phyloP scores from a whole-genome alignment of 1,140 invertebrate species.

The Aethina tumida region DNA sequence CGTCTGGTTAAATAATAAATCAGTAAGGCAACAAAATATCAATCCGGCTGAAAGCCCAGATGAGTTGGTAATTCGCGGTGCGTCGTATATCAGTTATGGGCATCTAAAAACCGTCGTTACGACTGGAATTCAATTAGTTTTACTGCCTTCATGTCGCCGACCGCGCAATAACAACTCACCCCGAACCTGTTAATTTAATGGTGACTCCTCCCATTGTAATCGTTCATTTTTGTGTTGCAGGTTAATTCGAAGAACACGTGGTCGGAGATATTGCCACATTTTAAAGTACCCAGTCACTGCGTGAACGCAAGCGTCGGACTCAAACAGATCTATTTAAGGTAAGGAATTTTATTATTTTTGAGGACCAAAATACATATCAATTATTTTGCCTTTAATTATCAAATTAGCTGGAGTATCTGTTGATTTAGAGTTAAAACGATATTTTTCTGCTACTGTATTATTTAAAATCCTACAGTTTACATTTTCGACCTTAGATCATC shows the following conservation, averaged over 20 bases:
- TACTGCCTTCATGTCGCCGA: neutral
- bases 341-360: conserved; percentile 34
- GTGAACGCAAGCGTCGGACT: conserved; percentile 79
- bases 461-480: too few relatives aligned
- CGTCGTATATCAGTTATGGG: conserved; percentile 26
- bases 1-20: too few relatives aligned
- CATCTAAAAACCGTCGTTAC: neutral
- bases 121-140: neutral
- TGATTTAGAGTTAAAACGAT: too few relatives aligned
- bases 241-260: conserved; percentile 78
- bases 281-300: conserved; percentile 68
- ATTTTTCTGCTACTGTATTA: too few relatives aligned
- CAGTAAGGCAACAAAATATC: too few relatives aligned
- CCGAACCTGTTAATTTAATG: neutral
- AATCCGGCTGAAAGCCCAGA: too few relatives aligned
- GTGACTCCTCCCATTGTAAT: too few relatives aligned
- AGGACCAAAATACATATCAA: too few relatives aligned
- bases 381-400: too few relatives aligned
- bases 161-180: too few relatives aligned
- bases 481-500: too few relatives aligned
- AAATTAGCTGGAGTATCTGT: too few relatives aligned
- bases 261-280: conserved; percentile 66
- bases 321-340: conserved; percentile 82
- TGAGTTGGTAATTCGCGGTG: conserved; percentile 90
- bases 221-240: conserved; percentile 45